These are phyloP conservation scores for Metopolophium dirhodum DNA, from an alignment of 1,140 invertebrate genomes.

Conservation along the genomic window DNA sequence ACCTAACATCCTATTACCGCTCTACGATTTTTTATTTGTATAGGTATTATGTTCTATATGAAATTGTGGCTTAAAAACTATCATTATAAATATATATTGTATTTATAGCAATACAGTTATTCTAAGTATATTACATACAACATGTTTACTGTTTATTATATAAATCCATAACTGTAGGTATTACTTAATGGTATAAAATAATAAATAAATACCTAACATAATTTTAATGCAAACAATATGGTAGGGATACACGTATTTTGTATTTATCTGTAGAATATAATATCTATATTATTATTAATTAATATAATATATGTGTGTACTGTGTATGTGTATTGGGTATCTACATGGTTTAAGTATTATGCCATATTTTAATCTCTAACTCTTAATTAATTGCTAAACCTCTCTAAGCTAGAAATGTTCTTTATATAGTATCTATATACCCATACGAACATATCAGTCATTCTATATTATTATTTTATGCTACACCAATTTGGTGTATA, in stretches of 20 bases:
- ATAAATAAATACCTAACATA: too few relatives aligned
- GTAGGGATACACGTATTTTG: too few relatives aligned
- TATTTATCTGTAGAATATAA: too few relatives aligned
- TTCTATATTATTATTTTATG: neutral
- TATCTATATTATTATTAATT: too few relatives aligned
- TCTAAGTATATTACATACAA: neutral
- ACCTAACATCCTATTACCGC: neutral
- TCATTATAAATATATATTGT: neutral
- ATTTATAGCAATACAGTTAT: neutral
- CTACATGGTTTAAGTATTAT: too few relatives aligned
- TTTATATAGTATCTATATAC: neutral
- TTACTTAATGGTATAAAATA: too few relatives aligned
- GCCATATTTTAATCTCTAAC: neutral
- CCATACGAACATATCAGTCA: neutral
- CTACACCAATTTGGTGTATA: neutral
- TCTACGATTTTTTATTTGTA: neutral
- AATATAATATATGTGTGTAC: too few relatives aligned
- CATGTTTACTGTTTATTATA: too few relatives aligned
- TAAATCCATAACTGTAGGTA: too few relatives aligned
- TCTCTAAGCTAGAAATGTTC: neutral
- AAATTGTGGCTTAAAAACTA: neutral
- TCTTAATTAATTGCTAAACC: neutral
- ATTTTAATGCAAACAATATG: too few relatives aligned
- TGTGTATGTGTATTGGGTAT: too few relatives aligned
- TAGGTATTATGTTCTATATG: neutral